A percentile compares a stretch with the other conserved stretches of the same genome.
Conservation (phyloP, 2,888 invertebrate genomes). For the Steinernema hermaphroditum region DNA sequence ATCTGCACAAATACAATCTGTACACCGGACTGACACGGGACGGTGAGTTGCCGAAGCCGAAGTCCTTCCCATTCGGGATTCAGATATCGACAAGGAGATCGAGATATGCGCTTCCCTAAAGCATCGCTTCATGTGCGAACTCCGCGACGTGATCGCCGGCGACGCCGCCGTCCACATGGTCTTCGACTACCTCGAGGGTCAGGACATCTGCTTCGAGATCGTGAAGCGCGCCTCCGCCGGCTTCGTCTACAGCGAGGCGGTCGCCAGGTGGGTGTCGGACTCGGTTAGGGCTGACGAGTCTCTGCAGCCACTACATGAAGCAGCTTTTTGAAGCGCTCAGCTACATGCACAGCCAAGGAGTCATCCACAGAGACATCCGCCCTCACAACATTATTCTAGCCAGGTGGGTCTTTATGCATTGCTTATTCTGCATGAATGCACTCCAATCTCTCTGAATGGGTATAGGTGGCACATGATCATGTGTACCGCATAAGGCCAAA, state of each 20-base stretch:
- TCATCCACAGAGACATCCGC: constrained; percentile 85
- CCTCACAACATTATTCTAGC: constrained; percentile 95
- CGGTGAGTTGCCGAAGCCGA: too few species aligned
- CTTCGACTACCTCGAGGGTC: constrained; percentile 84
- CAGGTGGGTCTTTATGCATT: constrained; percentile 68
- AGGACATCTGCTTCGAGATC: constrained; percentile 91
- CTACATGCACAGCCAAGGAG: constrained; percentile 88
- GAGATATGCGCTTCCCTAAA: constrained; percentile 95
- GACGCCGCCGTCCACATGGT: constrained; percentile 50
- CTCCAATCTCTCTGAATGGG: too few species aligned
- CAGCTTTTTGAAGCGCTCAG: constrained; percentile 93
- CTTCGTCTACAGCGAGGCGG: constrained; percentile 98
- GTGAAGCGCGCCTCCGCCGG: constrained; percentile 79
- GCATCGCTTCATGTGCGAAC: constrained; percentile 96
- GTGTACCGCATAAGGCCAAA: too few species aligned
- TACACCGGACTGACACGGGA: constrained; percentile 94
- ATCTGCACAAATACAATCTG: constrained; percentile 93
- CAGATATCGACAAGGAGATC: constrained; percentile 83
- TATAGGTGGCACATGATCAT: too few species aligned
- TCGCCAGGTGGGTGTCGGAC: constrained; percentile 79
- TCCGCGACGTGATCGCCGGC: constrained; percentile 74
- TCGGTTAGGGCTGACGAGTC: background rate
- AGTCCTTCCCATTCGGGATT: constrained; percentile 22
- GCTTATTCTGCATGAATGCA: too few species aligned
- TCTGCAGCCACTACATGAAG: constrained; percentile 91